Conservation (phyloP, 1,140 invertebrate species). For the Nomia melanderi region DNA sequence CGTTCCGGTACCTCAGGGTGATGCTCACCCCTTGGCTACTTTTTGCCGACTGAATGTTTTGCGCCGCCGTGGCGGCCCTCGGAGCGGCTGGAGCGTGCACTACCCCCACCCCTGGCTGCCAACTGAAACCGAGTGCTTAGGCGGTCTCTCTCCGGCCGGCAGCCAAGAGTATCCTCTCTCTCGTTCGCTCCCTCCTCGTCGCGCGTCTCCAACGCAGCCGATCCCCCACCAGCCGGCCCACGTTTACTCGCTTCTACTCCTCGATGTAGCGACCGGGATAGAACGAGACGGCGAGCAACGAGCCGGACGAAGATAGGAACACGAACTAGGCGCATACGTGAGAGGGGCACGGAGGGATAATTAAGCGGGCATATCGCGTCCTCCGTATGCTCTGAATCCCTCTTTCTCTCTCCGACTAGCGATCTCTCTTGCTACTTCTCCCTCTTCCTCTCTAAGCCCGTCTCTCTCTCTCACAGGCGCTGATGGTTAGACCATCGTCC, state of each 20-base stretch:
- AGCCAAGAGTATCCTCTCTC: too few species aligned
- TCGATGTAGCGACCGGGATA: slow-evolving; percentile 26
- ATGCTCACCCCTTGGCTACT: slow-evolving; percentile 81
- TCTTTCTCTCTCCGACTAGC: slow-evolving; percentile 1
- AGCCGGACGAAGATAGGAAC: slow-evolving; percentile 52
- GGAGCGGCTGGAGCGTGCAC: slow-evolving; percentile 66
- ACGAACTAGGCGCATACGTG: slow-evolving; percentile 61
- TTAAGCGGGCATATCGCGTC: slow-evolving; percentile 77
- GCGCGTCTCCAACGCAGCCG: slow-evolving; percentile 13
- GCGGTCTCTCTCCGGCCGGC: slow-evolving; percentile 21
- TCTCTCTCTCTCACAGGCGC: neutral
- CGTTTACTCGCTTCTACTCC: slow-evolving; percentile 41
- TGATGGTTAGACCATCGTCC: neutral
- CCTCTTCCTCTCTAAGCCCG: too few species aligned
- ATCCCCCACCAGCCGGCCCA: slow-evolving; percentile 40
- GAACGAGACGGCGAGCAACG: neutral
- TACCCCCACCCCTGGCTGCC: slow-evolving; percentile 55
- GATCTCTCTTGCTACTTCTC: neutral
- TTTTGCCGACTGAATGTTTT: slow-evolving; percentile 82
- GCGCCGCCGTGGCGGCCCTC: slow-evolving; percentile 72
- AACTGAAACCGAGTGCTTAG: slow-evolving; percentile 54
- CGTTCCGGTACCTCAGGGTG: slow-evolving; percentile 68
- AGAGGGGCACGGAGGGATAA: slow-evolving; percentile 73
- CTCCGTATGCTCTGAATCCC: slow-evolving; percentile 43
- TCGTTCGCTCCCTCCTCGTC: slow-evolving; percentile 15